These are phyloP conservation scores for Baryphthengus martii DNA, from an alignment of 2,113 vertebrate species.

Conservation along the genomic window DNA sequence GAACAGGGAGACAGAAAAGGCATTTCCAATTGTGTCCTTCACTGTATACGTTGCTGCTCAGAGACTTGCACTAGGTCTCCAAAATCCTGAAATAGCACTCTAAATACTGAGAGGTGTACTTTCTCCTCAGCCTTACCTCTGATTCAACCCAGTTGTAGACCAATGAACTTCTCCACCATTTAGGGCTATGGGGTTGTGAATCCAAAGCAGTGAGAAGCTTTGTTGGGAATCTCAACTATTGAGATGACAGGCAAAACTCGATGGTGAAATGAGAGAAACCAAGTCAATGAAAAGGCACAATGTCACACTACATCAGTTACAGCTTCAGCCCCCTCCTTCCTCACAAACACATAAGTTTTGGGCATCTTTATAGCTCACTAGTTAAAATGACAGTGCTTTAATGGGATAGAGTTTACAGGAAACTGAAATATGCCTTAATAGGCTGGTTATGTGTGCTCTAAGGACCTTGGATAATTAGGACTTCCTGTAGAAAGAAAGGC, in stretches of 20 bases:
- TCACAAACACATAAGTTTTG: not conserved
- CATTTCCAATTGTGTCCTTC: not conserved
- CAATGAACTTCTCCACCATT: not conserved
- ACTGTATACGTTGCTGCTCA: not conserved
- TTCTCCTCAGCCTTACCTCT: not conserved
- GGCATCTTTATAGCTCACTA: not conserved
- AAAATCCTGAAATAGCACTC: not conserved
- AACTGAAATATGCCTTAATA: not conserved
- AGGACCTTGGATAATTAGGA: not conserved
- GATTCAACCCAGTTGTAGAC: not conserved
- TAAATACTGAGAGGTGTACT: not conserved
- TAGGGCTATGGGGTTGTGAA: not conserved
- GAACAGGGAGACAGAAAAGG: not conserved
- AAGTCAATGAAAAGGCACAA: not conserved
- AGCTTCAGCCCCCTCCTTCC: not conserved
- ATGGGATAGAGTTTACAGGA: not conserved
- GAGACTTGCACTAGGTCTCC: not conserved
- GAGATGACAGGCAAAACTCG: not conserved
- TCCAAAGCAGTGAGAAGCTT: not conserved
- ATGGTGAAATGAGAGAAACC: not conserved
- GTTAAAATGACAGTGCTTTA: not conserved
- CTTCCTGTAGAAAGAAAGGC: conserved; percentile 3
- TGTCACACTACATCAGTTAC: not conserved
- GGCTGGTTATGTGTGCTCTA: not conserved
- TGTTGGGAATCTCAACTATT: not conserved